Evolutionary conservation across 2,888 invertebrate genomes (phyloP).

Genomic region (Suillia variegata): DNA sequence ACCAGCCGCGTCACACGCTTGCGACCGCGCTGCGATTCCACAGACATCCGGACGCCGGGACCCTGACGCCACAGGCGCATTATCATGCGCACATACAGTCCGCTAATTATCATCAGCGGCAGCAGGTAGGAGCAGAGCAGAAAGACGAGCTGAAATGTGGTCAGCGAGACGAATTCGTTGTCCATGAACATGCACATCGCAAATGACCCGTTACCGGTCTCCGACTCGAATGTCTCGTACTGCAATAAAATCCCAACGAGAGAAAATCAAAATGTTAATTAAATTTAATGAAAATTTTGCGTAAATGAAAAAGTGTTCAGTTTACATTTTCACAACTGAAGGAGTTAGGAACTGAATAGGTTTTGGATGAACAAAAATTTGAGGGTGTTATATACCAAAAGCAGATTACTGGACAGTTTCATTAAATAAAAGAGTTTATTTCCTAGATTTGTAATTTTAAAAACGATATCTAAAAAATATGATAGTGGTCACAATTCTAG

Average conservation of each 20-base stretch:
- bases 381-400: too few relatives aligned
- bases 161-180: slow-evolving; percentile 62
- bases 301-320: too few relatives aligned
- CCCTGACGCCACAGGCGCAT: slow-evolving; percentile 83
- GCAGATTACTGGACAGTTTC: too few relatives aligned
- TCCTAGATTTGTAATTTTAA: too few relatives aligned
- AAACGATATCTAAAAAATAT: too few relatives aligned
- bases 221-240: slow-evolving; percentile 63
- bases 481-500: too few relatives aligned
- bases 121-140: slow-evolving; percentile 85
- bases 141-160: slow-evolving; percentile 72
- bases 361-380: too few relatives aligned
- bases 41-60: slow-evolving; percentile 76
- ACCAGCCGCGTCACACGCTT: slow-evolving; percentile 90
- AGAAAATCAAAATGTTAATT: background rate
- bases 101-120: slow-evolving; percentile 83
- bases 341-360: too few relatives aligned
- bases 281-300: background rate
- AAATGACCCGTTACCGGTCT: slow-evolving; percentile 35
- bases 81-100: slow-evolving; percentile 88
- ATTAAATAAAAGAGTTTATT: too few relatives aligned
- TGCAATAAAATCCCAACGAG: slow-evolving; percentile 18
- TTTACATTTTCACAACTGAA: too few relatives aligned
- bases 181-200: slow-evolving; percentile 65
- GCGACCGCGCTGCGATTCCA: slow-evolving; percentile 77